Conservation (phyloP, 2,113 vertebrate genomes). For the Seriola dumerili region DNA sequence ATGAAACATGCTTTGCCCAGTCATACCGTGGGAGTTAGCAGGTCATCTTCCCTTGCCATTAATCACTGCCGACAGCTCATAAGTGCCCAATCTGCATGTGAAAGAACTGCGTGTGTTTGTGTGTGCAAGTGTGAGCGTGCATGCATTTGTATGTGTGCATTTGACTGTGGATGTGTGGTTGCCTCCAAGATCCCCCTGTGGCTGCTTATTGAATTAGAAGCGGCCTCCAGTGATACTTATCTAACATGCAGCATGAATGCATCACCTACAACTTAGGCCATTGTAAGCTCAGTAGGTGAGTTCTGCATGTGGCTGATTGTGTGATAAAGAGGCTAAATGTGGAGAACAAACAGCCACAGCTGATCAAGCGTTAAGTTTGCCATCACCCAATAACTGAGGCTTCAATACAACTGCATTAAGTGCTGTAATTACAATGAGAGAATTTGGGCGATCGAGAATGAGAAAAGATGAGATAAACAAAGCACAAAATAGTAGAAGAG, state of each 20-base stretch:
- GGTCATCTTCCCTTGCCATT: conserved; percentile 79
- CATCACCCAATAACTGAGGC: background rate
- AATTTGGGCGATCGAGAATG: background rate
- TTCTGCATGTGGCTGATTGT: conserved; percentile 4
- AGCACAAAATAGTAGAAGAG: background rate
- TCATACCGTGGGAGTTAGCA: conserved; percentile 78
- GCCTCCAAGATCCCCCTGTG: conserved; percentile 34
- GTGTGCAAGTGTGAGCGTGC: conserved; percentile 4
- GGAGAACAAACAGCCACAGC: background rate
- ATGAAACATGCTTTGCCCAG: conserved; percentile 67
- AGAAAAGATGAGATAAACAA: background rate
- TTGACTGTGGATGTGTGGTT: conserved; percentile 34
- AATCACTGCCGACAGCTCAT: conserved; percentile 82
- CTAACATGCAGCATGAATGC: conserved; percentile 43
- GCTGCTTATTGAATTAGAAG: conserved; percentile 62
- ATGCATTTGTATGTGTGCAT: conserved; percentile 48
- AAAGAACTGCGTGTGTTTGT: conserved; percentile 66
- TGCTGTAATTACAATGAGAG: background rate
- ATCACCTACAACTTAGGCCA: conserved; percentile 34
- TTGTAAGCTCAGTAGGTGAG: conserved; percentile 26
- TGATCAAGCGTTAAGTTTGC: background rate
- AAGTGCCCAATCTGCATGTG: conserved; percentile 82
- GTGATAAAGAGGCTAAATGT: background rate
- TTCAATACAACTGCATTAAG: background rate
- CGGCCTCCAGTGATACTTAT: conserved; percentile 46